Evolutionary conservation across 2,888 invertebrate genomes (phyloP).

Genomic region (Synergus laeviventris): DNA sequence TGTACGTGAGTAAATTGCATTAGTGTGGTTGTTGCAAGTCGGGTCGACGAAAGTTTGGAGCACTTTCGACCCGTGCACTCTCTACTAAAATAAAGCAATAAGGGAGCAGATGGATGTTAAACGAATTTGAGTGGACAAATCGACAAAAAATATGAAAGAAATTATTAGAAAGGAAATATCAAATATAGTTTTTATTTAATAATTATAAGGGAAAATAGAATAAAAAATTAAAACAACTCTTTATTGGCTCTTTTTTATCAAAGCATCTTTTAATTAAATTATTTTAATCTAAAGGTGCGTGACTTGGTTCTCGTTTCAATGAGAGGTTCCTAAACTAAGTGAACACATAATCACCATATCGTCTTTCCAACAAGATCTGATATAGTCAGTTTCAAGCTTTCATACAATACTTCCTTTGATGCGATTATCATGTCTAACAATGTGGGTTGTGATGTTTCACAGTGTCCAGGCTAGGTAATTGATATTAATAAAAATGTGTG

Average conservation of each 20-base stretch:
- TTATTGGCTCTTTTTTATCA: neutral
- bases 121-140: conserved; percentile 9
- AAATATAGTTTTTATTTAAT: no score
- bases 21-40: conserved; percentile 27
- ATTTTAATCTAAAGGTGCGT: conserved; percentile 23
- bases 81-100: conserved; percentile 32
- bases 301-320: conserved; percentile 8
- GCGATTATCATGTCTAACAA: neutral
- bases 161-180: no score
- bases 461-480: neutral
- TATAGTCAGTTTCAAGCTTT: conserved; percentile 12
- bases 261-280: conserved; percentile 21
- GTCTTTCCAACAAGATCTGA: conserved; percentile 24
- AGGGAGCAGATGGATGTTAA: conserved; percentile 18
- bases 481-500: neutral
- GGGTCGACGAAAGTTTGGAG: conserved; percentile 17
- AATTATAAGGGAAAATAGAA: neutral
- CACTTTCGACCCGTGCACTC: neutral
- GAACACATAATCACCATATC: conserved; percentile 24
- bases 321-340: conserved; percentile 23
- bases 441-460: neutral
- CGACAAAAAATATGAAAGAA: neutral
- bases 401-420: neutral
- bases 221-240: neutral
- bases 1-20: conserved; percentile 20